Evolutionary conservation across 1,140 invertebrate species (phyloP).

Genomic region (Polyergus mexicanus): DNA sequence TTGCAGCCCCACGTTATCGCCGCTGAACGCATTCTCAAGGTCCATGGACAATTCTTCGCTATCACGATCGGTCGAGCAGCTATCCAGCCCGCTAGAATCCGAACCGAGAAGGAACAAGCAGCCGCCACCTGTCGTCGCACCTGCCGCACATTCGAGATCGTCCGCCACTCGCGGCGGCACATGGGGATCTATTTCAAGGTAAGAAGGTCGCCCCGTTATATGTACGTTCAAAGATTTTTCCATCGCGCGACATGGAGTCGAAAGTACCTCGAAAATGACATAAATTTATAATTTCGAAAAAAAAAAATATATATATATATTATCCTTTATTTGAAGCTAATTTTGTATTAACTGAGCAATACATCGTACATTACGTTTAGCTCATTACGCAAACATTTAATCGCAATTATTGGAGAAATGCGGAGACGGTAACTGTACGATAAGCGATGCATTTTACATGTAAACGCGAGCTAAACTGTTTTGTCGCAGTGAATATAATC

Average conservation of each 20-base stretch:
- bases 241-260: neutral
- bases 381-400: slow-evolving; percentile 10
- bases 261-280: neutral
- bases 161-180: slow-evolving; percentile 86
- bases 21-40: slow-evolving; percentile 92
- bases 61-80: slow-evolving; percentile 93
- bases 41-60: slow-evolving; percentile 91
- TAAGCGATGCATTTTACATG: slow-evolving; percentile 2
- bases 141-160: slow-evolving; percentile 84
- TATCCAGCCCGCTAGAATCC: slow-evolving; percentile 89
- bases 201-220: slow-evolving; percentile 27
- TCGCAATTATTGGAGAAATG: slow-evolving; percentile 1
- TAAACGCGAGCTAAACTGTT: slow-evolving; percentile 27
- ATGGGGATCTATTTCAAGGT: slow-evolving; percentile 87
- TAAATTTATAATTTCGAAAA: neutral
- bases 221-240: neutral
- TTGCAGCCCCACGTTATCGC: slow-evolving; percentile 93
- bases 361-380: slow-evolving; percentile 41
- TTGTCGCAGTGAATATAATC: slow-evolving; percentile 1
- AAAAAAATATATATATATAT: too few species aligned
- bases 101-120: slow-evolving; percentile 86
- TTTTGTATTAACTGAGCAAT: slow-evolving; percentile 23
- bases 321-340: neutral
- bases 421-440: neutral
- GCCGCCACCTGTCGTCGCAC: slow-evolving; percentile 80